Evolutionary conservation across 1,140 invertebrate genomes (phyloP).

Genomic region (Lysiphlebus fabarum): DNA sequence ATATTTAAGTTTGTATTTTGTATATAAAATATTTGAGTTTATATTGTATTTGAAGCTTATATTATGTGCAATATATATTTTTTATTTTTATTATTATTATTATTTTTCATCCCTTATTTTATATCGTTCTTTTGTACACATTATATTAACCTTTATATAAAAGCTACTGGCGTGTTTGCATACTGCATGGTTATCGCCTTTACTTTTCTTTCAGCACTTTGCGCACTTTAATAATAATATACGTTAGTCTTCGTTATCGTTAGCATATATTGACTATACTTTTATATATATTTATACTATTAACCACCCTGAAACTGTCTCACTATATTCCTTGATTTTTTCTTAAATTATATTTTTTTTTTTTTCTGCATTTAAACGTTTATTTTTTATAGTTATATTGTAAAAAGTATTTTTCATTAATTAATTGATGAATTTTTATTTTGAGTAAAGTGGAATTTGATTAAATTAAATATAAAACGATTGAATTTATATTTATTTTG

Average conservation of each 20-base stretch:
- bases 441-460: too few relatives aligned
- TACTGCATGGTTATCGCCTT: constrained; percentile 13
- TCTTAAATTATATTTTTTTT: background rate
- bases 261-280: constrained; percentile 1
- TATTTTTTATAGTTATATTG: background rate
- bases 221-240: background rate
- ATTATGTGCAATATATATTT: background rate
- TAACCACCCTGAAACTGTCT: constrained; percentile 8
- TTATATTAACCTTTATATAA: background rate
- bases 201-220: constrained; percentile 10
- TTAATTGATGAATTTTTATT: too few relatives aligned
- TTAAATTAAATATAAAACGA: too few relatives aligned
- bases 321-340: constrained; percentile 2
- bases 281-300: background rate
- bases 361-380: background rate
- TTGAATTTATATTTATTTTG: too few relatives aligned
- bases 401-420: too few relatives aligned
- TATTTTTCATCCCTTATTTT: background rate
- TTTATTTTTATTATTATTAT: constrained; percentile 8
- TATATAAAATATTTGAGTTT: background rate
- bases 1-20: background rate
- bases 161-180: constrained; percentile 6
- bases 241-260: constrained; percentile 21
- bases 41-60: background rate
- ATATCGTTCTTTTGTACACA: constrained; percentile 5